phyloP scores from a whole-genome alignment of 92 coral and sea anemone genomes.

The Paragorgia papillata region DNA sequence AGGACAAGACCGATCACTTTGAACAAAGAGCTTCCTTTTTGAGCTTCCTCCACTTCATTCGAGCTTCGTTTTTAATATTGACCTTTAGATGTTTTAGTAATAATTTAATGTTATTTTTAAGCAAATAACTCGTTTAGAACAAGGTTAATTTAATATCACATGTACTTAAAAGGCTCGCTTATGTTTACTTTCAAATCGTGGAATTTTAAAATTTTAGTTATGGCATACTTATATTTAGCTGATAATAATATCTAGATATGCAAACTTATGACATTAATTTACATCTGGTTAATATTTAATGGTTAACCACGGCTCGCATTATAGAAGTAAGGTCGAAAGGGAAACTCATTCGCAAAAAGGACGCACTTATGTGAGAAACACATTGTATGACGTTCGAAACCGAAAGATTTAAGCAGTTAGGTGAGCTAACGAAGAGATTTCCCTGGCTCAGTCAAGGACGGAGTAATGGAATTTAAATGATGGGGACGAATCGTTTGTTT shows the following conservation, averaged over 20 bases:
- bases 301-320: slow-evolving; percentile 19
- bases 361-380: neutral
- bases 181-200: neutral
- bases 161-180: no score
- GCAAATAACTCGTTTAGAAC: neutral
- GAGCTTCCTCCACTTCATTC: neutral
- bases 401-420: no score
- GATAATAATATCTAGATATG: neutral
- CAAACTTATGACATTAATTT: slow-evolving; percentile 45
- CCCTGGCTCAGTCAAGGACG: no score
- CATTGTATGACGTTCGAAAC: no score
- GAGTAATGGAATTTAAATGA: neutral
- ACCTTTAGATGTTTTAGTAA: neutral
- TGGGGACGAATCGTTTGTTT: neutral
- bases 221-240: neutral
- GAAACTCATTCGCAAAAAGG: neutral
- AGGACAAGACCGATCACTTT: slow-evolving; percentile 4
- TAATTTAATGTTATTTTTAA: neutral
- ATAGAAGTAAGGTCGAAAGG: no score
- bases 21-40: neutral
- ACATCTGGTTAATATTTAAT: no score
- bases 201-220: slow-evolving; percentile 2
- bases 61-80: slow-evolving; percentile 7
- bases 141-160: no score
- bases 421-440: neutral